Evolutionary conservation across 1,140 invertebrate species (phyloP), one percentile per base, ranked within the genome.

Genomic region (Macrosteles quadrilineatus): DNA sequence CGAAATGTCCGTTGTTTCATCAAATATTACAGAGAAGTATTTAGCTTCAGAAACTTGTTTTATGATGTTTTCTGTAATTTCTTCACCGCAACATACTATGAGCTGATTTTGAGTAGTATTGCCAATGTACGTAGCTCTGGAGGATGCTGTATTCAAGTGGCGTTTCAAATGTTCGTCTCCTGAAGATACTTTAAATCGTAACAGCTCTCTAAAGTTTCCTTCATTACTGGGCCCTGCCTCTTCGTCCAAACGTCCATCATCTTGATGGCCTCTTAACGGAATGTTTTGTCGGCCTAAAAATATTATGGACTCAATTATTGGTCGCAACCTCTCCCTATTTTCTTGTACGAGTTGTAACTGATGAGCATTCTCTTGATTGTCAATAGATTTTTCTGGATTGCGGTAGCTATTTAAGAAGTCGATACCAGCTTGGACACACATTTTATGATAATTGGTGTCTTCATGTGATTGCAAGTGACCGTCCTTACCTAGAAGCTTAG

Each of bases 61-160:
- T 12, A 75, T 36, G 69, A 80, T 74, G n/a, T 31, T 53, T 40
- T 67, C 36, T 67, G 65, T 55, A n/a, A 78, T 75, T 72, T 75
- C 69, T 63, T 74, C 63, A 30, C 71, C 73, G 62, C 74, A 78
- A 2, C 31, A 57, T 2, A 74, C 66, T 45, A 78, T 79, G 3
- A 79, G 27, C 31, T 77, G 67, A 67, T 79, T 78, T 69, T 80
- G 78, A 0, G 66, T 73, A 11, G 72, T 75, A 70, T 75, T 76
- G 67, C 76, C 78, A 11, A 75, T 75, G 57, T 77, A 78, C 4
- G 69, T 76, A 19, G 75, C 73, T 62, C 74, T 74, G 2, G 55
- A 43, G 32, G 36, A 25, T 4, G 71, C 32, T 19, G 57, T 74
- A 72, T 76, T 69, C 25, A 79, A 69, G 69, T 78, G 77, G 4